Evolutionary conservation across 1,140 invertebrate genomes (phyloP).

Genomic region (Zaprionus kolodkinae): DNA sequence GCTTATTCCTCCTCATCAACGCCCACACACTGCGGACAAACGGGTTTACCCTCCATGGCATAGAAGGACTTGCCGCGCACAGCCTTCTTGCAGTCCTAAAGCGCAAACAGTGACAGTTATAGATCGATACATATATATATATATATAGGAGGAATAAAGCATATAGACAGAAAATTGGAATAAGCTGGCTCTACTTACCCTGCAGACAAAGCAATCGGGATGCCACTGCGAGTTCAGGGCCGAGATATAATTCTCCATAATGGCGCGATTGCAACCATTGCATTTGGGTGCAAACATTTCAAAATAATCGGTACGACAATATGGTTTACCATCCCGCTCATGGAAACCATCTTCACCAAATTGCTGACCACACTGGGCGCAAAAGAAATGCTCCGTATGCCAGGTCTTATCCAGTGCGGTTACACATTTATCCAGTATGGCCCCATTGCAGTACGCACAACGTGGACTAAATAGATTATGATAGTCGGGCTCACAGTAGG

Average conservation of each 20-base stretch:
- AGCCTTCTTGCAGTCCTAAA: slow-evolving; percentile 95
- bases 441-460: slow-evolving; percentile 99
- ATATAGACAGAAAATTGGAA: neutral
- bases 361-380: slow-evolving; percentile 98
- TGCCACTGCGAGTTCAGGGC: slow-evolving; percentile 99
- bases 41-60: slow-evolving; percentile 96
- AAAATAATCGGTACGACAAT: slow-evolving; percentile 98
- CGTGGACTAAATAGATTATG: slow-evolving; percentile 99
- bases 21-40: slow-evolving; percentile 95
- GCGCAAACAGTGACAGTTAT: slow-evolving; percentile 22
- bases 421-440: slow-evolving; percentile 99
- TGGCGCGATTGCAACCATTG: slow-evolving; percentile 97
- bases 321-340: slow-evolving; percentile 96
- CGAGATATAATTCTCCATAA: slow-evolving; percentile 99
- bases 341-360: slow-evolving; percentile 99
- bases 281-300: slow-evolving; percentile 99
- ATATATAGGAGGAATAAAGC: neutral
- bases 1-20: slow-evolving; percentile 91
- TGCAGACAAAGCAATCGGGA: slow-evolving; percentile 99
- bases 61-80: slow-evolving; percentile 98
- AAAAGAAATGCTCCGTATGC: slow-evolving; percentile 99
- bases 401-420: slow-evolving; percentile 99
- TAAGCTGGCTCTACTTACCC: slow-evolving; percentile 89
- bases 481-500: slow-evolving; percentile 99
- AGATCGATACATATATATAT: slow-evolving; percentile 7